Evolutionary conservation across 2,888 invertebrate genomes (phyloP).

Genomic region (Nectonema munidae): DNA sequence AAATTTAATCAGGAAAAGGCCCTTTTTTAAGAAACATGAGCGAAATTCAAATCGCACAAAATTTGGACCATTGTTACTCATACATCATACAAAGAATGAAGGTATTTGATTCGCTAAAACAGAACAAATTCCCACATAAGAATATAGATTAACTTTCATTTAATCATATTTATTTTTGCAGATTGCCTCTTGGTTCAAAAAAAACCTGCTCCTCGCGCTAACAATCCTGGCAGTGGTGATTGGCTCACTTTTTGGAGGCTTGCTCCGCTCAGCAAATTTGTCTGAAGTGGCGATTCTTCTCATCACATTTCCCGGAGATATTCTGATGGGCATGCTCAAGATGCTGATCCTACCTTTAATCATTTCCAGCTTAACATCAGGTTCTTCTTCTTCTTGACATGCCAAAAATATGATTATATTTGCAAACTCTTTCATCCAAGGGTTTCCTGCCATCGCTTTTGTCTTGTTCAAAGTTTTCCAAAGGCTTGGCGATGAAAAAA

Average conservation of each 20-base stretch:
- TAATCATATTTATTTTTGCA: constrained; percentile 15
- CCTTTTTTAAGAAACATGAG: too few relatives aligned
- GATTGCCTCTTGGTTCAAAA: constrained; percentile 24
- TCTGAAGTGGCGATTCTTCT: constrained; percentile 28
- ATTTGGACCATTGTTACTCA: too few relatives aligned
- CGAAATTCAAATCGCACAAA: too few relatives aligned
- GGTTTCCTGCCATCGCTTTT: too few relatives aligned
- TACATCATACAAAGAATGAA: too few relatives aligned
- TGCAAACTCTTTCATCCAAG: too few relatives aligned
- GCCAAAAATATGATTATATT: not conserved
- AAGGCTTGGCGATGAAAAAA: too few relatives aligned
- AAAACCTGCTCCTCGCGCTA: constrained; percentile 30
- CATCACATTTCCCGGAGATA: constrained; percentile 34
- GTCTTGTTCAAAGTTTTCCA: too few relatives aligned
- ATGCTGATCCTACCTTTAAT: constrained; percentile 37
- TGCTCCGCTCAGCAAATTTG: constrained; percentile 22
- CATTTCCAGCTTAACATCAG: constrained; percentile 33
- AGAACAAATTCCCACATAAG: too few relatives aligned
- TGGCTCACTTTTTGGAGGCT: constrained; percentile 31
- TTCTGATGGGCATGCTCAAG: constrained; percentile 35
- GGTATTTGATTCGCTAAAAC: too few relatives aligned
- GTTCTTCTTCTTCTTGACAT: constrained; percentile 21
- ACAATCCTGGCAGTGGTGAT: constrained; percentile 31
- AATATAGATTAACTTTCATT: too few relatives aligned
- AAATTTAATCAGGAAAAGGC: too few relatives aligned